phyloP scores from a whole-genome alignment of 2,888 invertebrate species.

The Hirtodrosophila confusa region DNA sequence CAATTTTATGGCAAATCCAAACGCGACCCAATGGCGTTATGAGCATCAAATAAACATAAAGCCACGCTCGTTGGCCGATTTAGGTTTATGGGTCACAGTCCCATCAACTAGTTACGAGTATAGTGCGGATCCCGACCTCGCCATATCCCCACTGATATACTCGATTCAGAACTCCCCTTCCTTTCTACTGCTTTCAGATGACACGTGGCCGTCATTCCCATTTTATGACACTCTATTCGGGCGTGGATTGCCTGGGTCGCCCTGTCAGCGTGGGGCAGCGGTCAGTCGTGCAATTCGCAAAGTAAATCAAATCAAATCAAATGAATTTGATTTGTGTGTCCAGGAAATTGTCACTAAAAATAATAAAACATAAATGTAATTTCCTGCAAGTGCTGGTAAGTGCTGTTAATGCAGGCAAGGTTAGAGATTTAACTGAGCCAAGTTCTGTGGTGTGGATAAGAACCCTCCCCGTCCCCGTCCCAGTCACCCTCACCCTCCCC shows the following conservation, averaged over 20 bases:
- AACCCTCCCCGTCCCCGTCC: too few species aligned
- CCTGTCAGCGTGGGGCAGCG: conserved; percentile 10
- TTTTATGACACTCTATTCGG: conserved; percentile 63
- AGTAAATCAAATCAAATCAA: conserved; percentile 68
- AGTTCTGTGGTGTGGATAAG: not conserved
- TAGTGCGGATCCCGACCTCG: conserved; percentile 16
- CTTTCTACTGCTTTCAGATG: conserved; percentile 29
- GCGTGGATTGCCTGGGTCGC: conserved; percentile 27
- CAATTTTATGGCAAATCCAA: conserved; percentile 60
- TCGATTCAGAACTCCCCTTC: conserved; percentile 29
- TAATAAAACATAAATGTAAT: conserved; percentile 59
- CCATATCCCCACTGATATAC: conserved; percentile 27
- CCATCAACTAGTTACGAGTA: conserved; percentile 60
- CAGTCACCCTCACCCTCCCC: too few species aligned
- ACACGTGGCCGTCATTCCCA: conserved; percentile 60
- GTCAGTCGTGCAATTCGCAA: conserved; percentile 39
- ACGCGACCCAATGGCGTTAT: conserved; percentile 45
- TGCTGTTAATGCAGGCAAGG: conserved; percentile 23
- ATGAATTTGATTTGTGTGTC: conserved; percentile 46
- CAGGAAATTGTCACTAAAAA: conserved; percentile 62
- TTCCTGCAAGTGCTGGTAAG: conserved; percentile 40
- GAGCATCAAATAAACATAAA: conserved; percentile 69
- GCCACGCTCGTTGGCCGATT: conserved; percentile 59
- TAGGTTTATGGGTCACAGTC: conserved; percentile 64
- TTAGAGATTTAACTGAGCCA: conserved; percentile 3